Conservation (phyloP, 2,888 invertebrate species). For the Philhelius pedissequus region DNA sequence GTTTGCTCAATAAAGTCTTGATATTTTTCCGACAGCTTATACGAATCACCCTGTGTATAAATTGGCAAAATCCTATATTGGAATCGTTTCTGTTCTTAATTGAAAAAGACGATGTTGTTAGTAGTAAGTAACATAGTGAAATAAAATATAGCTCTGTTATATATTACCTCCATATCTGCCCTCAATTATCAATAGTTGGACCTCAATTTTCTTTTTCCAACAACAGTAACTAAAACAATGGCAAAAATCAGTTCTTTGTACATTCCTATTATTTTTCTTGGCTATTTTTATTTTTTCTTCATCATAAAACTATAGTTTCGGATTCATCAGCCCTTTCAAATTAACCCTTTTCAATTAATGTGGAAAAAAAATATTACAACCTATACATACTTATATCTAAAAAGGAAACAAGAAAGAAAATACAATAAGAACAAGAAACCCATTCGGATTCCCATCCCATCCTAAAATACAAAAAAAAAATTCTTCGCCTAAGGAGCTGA, state of each 20-base stretch:
- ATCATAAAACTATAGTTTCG: not conserved
- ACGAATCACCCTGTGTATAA: not conserved
- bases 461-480: not conserved
- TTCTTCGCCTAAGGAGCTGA: slow-evolving; percentile 23
- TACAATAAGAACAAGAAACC: not conserved
- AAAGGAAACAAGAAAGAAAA: slow-evolving; percentile 2
- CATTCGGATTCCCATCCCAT: not conserved
- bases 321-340: slow-evolving; percentile 1
- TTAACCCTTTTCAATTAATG: slow-evolving; percentile 35
- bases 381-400: not conserved
- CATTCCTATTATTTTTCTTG: not conserved
- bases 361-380: slow-evolving; percentile 13
- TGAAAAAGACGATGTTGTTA: slow-evolving; percentile 30
- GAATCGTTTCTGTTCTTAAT: slow-evolving; percentile 23
- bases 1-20: not conserved
- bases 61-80: slow-evolving; percentile 21
- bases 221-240: not conserved
- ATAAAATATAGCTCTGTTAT: not conserved
- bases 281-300: not conserved
- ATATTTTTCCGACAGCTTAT: not conserved
- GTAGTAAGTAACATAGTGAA: not conserved
- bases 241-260: not conserved
- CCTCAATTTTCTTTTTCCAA: slow-evolving; percentile 16
- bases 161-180: not conserved
- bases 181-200: slow-evolving; percentile 39